Evolutionary conservation across 2,113 vertebrate species (phyloP), one percentile per base, ranked within the genome.

Genomic region (Cinclus cinclus): DNA sequence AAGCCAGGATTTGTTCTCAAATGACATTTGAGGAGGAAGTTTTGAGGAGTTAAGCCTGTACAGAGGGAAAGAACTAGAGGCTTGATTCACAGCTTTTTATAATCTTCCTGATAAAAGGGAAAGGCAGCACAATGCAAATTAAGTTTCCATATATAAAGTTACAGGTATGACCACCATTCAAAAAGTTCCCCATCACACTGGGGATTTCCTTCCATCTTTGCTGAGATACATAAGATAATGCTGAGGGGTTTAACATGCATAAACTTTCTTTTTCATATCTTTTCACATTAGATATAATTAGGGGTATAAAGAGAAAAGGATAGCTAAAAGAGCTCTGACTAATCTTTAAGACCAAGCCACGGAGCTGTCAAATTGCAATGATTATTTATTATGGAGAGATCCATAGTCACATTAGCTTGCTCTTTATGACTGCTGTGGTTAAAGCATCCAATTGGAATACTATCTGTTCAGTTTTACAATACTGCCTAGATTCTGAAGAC

Each of bases 1-100:
- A 90, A 92, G 53, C 9, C 46, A 71, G 75, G 49, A 77, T 81
- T 93, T 95, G 79, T 65, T 95, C 78, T 93, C 75, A 74, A 64
- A 68, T 49, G 46, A 69, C 41, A 20, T 83, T 31, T 77, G 88
- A 95, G 59, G 35, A 87, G 16, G 65, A 91, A 67, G 64, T 33
- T 86, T 83, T 89, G 41, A 81, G 56, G 44, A 92, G 67, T 62
- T 85, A 87, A 88, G 71, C 46, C 50, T 90, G 71, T 37, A 82
- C 13, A 33, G n/a, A 62, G 20, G 42, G 39, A 92, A 39, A 77
- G 47, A 65, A 78, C 21, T 63, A 44, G 13, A 78, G 56, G 56
- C 33, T 82, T 91, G 30, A 39, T 82, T 91, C 28, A 64, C 0
- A 10, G 56, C 39, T 84, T 94, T 90, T 81, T 55, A 89, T 55